These are phyloP conservation scores for Exephanes ischioxanthus DNA, from an alignment of 2,888 invertebrate genomes.

Conservation along the genomic window DNA sequence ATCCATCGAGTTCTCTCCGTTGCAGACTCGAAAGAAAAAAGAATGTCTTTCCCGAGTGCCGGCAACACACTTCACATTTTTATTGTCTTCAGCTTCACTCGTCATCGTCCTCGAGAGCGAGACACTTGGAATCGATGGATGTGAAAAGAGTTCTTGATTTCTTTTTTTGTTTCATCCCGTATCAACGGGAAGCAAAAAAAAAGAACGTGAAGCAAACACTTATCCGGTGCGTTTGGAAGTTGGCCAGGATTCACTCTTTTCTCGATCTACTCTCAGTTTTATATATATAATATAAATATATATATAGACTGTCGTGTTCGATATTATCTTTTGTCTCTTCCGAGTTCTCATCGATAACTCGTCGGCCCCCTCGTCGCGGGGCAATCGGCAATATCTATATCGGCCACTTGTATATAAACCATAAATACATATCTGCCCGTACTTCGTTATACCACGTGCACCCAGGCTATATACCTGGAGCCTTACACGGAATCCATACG, in stretches of 20 bases:
- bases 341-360: neutral
- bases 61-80: neutral
- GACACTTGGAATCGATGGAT: conserved; percentile 29
- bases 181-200: conserved; percentile 42
- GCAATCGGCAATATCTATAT: conserved; percentile 19
- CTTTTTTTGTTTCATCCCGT: conserved; percentile 3
- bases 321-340: conserved; percentile 40
- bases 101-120: conserved; percentile 31
- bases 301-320: conserved; percentile 28
- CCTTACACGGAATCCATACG: neutral
- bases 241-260: conserved; percentile 46
- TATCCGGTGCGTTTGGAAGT: conserved; percentile 49
- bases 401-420: neutral
- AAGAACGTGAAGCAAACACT: conserved; percentile 54
- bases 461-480: neutral
- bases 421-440: neutral
- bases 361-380: neutral
- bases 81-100: conserved; percentile 19
- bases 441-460: neutral
- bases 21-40: neutral
- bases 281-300: neutral
- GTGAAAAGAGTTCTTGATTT: conserved; percentile 13
- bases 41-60: neutral
- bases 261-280: conserved; percentile 23
- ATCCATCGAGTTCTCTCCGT: conserved; percentile 4